Evolutionary conservation across 2,888 invertebrate species (phyloP).

Genomic region (Dolichopus griseipennis): DNA sequence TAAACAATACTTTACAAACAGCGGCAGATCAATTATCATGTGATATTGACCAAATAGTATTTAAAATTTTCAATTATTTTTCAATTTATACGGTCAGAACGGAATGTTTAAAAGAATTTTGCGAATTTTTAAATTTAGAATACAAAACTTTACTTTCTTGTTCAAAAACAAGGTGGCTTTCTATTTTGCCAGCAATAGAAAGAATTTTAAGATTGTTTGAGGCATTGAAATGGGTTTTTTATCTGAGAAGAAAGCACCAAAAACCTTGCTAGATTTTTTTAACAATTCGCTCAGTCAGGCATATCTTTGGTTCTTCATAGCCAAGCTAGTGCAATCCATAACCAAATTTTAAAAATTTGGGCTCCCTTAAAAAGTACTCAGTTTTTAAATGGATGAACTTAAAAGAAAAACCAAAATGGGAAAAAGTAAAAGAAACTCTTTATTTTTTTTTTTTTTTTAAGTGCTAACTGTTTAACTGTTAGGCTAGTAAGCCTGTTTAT

Average conservation of each 20-base stretch:
- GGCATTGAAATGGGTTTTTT: constrained; percentile 16
- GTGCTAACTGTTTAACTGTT: too few species aligned
- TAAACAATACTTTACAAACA: constrained; percentile 12
- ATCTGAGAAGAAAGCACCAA: too few species aligned
- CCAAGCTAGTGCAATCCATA: too few species aligned
- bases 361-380: background rate
- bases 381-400: background rate
- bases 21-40: constrained; percentile 12
- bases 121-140: constrained; percentile 14
- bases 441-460: too few species aligned
- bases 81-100: constrained; percentile 15
- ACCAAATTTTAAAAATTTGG: too few species aligned
- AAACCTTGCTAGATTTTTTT: too few species aligned
- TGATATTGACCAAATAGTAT: constrained; percentile 12
- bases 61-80: constrained; percentile 13
- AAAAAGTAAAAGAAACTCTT: background rate
- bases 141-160: constrained; percentile 15
- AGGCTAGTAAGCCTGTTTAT: too few species aligned
- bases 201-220: constrained; percentile 17
- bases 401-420: background rate
- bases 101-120: constrained; percentile 15
- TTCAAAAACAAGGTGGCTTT: constrained; percentile 17
- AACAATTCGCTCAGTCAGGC: too few species aligned
- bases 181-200: constrained; percentile 15
- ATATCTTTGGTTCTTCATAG: too few species aligned